A percentile compares a stretch with the other conserved stretches of the same genome.
Conservation (phyloP, 1,140 invertebrate species). For the Cydia pomonella region DNA sequence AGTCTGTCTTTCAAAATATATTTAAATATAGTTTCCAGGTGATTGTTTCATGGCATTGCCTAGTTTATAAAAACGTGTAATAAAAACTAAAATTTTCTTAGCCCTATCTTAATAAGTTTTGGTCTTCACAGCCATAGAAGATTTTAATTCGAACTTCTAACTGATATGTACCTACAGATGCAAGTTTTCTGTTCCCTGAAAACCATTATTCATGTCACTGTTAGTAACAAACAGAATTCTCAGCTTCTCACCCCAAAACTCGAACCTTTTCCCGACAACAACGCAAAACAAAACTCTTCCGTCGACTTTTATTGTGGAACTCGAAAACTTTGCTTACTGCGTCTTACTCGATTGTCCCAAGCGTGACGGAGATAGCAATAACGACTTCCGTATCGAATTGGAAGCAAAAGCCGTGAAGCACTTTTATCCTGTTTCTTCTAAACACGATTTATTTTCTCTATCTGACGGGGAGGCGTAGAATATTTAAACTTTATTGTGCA, state of each 20-base stretch:
- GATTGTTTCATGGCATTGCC: too few relatives aligned
- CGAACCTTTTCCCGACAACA: not conserved
- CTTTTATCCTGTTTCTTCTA: constrained; percentile 13
- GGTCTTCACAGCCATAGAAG: too few relatives aligned
- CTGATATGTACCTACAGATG: too few relatives aligned
- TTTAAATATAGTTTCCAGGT: too few relatives aligned
- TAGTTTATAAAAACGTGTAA: too few relatives aligned
- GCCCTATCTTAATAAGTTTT: too few relatives aligned
- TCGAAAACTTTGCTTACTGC: constrained; percentile 10
- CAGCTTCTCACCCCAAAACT: not conserved
- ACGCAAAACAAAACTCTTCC: constrained; percentile 22
- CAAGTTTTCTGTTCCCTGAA: too few relatives aligned
- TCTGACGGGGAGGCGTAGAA: not conserved
- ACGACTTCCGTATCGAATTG: constrained; percentile 26
- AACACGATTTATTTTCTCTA: constrained; percentile 5
- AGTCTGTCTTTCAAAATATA: too few relatives aligned
- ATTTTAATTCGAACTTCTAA: too few relatives aligned
- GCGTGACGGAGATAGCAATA: not conserved
- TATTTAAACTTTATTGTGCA: constrained; percentile 12
- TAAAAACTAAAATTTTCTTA: too few relatives aligned
- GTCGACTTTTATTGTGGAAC: constrained; percentile 9
- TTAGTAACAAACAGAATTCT: constrained; percentile 9
- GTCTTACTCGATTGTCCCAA: not conserved
- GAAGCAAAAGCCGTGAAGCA: constrained; percentile 2
- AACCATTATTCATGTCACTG: not conserved